phyloP scores from a whole-genome alignment of 2,797 vertebrate genomes.

The Pangasius djambal region DNA sequence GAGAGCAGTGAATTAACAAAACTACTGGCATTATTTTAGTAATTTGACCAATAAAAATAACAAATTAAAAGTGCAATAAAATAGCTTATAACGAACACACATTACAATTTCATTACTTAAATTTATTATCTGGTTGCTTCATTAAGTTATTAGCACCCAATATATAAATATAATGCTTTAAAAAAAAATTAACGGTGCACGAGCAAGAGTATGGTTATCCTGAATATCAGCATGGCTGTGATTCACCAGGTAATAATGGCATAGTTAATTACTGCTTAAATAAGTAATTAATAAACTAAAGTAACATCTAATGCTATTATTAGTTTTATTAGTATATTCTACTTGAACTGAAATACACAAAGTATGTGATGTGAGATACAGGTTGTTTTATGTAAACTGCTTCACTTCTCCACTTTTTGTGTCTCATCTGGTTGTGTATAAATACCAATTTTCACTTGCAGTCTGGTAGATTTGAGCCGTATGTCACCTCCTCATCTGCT shows the following conservation, averaged over 20 bases:
- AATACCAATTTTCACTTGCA: slow-evolving; percentile 3
- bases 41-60: background rate
- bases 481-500: slow-evolving; percentile 8
- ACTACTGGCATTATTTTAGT: background rate
- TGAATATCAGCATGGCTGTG: too few relatives aligned
- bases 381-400: background rate
- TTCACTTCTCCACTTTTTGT: background rate
- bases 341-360: too few relatives aligned
- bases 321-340: too few relatives aligned
- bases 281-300: too few relatives aligned
- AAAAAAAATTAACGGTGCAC: background rate
- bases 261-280: too few relatives aligned
- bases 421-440: background rate
- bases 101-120: background rate
- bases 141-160: background rate
- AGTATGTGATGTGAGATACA: too few relatives aligned
- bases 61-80: background rate
- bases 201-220: too few relatives aligned
- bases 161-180: background rate
- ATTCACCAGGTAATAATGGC: too few relatives aligned
- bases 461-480: background rate
- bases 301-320: too few relatives aligned
- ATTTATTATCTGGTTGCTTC: background rate
- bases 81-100: background rate
- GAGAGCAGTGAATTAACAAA: background rate